A percentile compares a stretch with the other conserved stretches of the same genome.
Conservation (phyloP, 2,113 vertebrate genomes). For the Axis porcinus region DNA sequence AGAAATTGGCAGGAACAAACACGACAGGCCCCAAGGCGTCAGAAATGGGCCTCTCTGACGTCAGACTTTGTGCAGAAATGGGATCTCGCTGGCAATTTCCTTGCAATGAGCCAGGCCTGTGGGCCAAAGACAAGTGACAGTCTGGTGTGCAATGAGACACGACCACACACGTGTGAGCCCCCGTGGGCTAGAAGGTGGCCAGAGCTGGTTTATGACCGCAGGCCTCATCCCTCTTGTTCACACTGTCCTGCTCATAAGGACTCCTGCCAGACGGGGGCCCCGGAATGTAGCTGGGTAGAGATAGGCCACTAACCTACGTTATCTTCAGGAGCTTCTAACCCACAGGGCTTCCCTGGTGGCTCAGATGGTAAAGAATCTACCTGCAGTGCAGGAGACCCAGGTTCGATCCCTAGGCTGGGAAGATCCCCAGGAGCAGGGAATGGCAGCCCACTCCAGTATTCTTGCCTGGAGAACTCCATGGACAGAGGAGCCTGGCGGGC, state of each 20-base stretch:
- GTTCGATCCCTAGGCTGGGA: not conserved
- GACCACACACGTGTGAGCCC: fast-evolving
- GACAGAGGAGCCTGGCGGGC: not conserved
- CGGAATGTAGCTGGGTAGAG: fast-evolving
- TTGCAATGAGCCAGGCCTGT: not conserved
- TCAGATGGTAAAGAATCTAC: not conserved
- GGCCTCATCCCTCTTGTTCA: not conserved
- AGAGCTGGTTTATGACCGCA: fast-evolving
- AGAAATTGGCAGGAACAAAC: fast-evolving
- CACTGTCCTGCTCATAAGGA: fast-evolving
- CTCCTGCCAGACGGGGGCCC: fast-evolving
- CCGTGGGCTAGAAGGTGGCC: fast-evolving
- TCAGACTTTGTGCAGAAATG: not conserved
- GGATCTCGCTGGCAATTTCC: not conserved
- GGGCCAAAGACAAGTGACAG: fast-evolving
- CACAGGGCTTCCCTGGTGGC: fast-evolving
- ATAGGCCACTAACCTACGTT: fast-evolving
- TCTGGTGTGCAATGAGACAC: no score
- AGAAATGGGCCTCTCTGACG: not conserved
- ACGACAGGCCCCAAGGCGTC: fast-evolving
- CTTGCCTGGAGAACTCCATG: not conserved
- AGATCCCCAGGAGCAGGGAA: not conserved
- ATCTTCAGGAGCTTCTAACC: not conserved
- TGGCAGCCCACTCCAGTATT: not conserved
- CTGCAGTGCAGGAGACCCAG: not conserved